Base-by-base conservation (phyloP, 1,140 invertebrate genomes). In the Thaumatotibia leucotreta region DNA sequence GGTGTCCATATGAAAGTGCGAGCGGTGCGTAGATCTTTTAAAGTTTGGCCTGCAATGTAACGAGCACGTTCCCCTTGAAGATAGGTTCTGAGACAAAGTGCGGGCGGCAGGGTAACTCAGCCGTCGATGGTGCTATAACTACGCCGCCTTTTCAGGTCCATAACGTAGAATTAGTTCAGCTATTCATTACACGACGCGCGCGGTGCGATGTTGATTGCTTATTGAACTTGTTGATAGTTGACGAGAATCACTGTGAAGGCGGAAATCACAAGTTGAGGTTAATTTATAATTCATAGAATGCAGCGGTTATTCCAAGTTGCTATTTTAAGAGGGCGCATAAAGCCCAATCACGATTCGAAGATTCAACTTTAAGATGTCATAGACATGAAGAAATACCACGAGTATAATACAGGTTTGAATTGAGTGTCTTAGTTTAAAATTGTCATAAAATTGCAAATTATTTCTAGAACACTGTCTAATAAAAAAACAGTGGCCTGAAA, bases 1-100 rank as follows among this genome's bases (percentile, higher is more conserved):
- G 81, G 77, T 78, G 76, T 78, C 81, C 79, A 82, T 84, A 80
- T 84, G 82, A 79, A 81, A 83, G 82, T 83, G 79, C 68, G 72
- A 80, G 79, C 70, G 77, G 77, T 85, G 81, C 79, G 79, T 82
- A 76, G 74, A 63, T 67, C 82, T 70, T 76, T 73, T 79, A 76
- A 75, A 83, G 79, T 81, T 75, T 70, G 72, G 71, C 20, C 71
- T 64, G 64, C 63, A 73, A 66, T 69, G 72, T 76, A 75, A 73
- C 69, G 67, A 74, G 67, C 67, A 23, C 58, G 62, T 32, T 71
- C 73, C 50, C 66, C 45, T 61, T 58, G 52, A 24, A 58, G 52
- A 58, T 27, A 24, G n/a, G n/a, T 24, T 27, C n/a, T 27, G 23
- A 27, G 23, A 14, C 10, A 61, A n/a, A 32, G 32, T 49, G 65